Conservation (phyloP, 1,140 invertebrate genomes). For the Leptopilina clavipes region DNA sequence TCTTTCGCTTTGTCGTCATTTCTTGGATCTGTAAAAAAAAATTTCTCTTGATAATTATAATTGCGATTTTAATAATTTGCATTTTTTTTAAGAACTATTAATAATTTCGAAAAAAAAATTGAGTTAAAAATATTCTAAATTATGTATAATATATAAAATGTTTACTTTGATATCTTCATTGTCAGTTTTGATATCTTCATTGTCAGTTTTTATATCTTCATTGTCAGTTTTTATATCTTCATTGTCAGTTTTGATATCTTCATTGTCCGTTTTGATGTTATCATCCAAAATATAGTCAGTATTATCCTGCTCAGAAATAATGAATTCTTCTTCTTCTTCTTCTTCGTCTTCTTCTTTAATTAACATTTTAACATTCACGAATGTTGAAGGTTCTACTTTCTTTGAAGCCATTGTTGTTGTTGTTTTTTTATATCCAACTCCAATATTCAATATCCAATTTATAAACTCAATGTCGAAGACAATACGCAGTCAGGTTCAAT, state of each 20-base stretch:
- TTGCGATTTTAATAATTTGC: neutral
- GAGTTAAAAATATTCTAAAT: too few species aligned
- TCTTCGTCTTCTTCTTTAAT: neutral
- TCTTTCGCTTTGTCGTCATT: slow-evolving; percentile 45
- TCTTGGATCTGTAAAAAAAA: slow-evolving; percentile 35
- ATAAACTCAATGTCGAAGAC: neutral
- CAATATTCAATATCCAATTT: neutral
- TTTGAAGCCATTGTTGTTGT: slow-evolving; percentile 5
- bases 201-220: neutral
- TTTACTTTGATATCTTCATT: neutral
- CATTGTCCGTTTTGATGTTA: neutral
- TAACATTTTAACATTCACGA: neutral
- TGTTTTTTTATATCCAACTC: neutral
- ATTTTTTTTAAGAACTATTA: too few species aligned
- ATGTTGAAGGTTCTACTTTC: neutral
- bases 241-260: neutral
- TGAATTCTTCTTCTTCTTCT: too few species aligned
- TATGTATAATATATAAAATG: too few species aligned
- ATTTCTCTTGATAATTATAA: neutral
- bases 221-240: neutral
- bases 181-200: too few species aligned
- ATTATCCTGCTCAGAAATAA: neutral
- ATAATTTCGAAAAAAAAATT: too few species aligned
- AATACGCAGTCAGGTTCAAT: neutral
- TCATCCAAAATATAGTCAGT: neutral